Conservation (phyloP, 2,888 invertebrate species). For the Volucella zonaria region DNA sequence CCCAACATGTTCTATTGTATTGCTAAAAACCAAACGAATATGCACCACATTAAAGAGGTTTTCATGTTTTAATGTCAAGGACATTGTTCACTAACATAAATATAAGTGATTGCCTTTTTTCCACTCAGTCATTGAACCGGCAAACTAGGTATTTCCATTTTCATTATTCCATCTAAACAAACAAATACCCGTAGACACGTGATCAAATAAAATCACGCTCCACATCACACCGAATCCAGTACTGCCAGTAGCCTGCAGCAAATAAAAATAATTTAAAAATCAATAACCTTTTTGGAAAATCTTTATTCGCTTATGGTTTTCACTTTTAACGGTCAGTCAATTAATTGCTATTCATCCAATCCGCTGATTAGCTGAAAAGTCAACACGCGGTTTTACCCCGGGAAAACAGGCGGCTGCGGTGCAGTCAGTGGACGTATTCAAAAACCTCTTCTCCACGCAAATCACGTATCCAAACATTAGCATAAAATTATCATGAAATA, state of each 20-base stretch:
- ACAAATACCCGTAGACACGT: background rate
- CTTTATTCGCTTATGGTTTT: slow-evolving; percentile 13
- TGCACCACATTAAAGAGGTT: too few relatives aligned
- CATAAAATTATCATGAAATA: slow-evolving; percentile 64
- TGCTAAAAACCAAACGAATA: too few relatives aligned
- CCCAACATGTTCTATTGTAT: too few relatives aligned
- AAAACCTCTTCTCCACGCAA: slow-evolving; percentile 43
- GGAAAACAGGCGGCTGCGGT: background rate
- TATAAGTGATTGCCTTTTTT: too few relatives aligned
- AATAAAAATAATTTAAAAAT: slow-evolving; percentile 33
- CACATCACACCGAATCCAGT: background rate
- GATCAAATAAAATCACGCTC: background rate
- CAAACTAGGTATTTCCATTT: too few relatives aligned
- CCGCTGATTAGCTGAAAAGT: slow-evolving; percentile 59
- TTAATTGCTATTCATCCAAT: slow-evolving; percentile 59
- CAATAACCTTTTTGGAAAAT: slow-evolving; percentile 35
- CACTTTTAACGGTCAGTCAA: slow-evolving; percentile 18
- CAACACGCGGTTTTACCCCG: slow-evolving; percentile 36
- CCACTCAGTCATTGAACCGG: too few relatives aligned
- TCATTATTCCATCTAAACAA: too few relatives aligned
- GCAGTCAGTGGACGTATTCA: background rate
- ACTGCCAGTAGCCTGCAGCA: background rate
- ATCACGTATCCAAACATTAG: slow-evolving; percentile 67
- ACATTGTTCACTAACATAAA: too few relatives aligned
- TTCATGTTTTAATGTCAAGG: too few relatives aligned